Evolutionary conservation across 2,888 invertebrate species (phyloP), one percentile per base, ranked within the genome.

Genomic region (Tupiocoris notatus): DNA sequence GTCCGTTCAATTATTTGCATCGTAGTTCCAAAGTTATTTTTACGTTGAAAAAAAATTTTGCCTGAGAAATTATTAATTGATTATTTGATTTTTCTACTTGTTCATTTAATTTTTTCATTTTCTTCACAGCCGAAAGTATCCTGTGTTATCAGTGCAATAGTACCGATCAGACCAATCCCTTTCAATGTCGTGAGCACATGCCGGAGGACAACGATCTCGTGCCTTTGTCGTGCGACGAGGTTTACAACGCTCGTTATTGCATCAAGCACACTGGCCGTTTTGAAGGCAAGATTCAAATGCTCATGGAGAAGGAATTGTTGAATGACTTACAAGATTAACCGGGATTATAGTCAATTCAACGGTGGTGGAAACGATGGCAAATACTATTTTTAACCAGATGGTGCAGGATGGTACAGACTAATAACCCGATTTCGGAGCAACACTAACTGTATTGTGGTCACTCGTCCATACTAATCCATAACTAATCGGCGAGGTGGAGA

Each of bases 221-320:
- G 82, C 89, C 90, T 71, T 87, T 86, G 81, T 87, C 91, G 81
- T 96, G 96, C 85, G 89, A 90, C 80, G 86, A 88, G 77, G 92
- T 96, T 78, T 93, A 93, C 83, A 90, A 89, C 80, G 95, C 96
- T 17, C 88, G 90, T 82, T 97, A 90, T 84, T 98, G 98, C 85
- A 89, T 98, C 81, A 98, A 98, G 86, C 93, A 94, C 82, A 92
- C 94, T 78, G 97, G 97, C 79, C 89, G 96, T 83, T 94, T 88
- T 82, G 94, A 94, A 91, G 95, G 93, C 93, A 87, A 76, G 78
- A 67, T 56, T 64, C 2, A 57, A 12, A 39, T 39, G 3, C 12
- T 39, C 39, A n/a, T n/a, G n/a, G n/a, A n/a, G n/a, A n/a, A n/a
- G n/a, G n/a, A n/a, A n/a, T n/a, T n/a, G n/a, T n/a, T n/a, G n/a